These are phyloP conservation scores for Tolmerus cingulatus DNA, from an alignment of 2,888 invertebrate species.

Conservation along the genomic window DNA sequence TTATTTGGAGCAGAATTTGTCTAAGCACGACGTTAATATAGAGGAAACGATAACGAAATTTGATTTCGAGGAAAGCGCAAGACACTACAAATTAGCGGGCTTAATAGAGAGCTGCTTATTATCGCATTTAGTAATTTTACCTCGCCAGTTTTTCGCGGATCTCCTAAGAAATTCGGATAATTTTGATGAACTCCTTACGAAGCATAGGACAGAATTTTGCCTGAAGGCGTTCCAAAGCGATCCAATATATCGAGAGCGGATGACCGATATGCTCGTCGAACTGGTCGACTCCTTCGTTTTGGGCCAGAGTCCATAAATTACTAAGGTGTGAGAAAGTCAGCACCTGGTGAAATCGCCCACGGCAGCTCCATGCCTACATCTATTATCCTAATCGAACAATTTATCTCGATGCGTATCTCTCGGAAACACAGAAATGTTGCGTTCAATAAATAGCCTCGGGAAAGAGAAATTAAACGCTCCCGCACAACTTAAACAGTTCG, in stretches of 20 bases:
- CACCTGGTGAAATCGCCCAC: neutral
- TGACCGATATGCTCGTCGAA: conserved; percentile 68
- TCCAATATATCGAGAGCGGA: conserved; percentile 64
- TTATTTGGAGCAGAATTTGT: conserved; percentile 64
- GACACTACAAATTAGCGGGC: conserved; percentile 66
- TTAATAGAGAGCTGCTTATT: conserved; percentile 67
- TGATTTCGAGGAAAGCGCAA: conserved; percentile 61
- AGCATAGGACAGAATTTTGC: conserved; percentile 67
- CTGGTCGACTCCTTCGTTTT: conserved; percentile 64
- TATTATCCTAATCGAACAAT: neutral
- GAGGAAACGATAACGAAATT: conserved; percentile 62
- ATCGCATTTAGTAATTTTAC: conserved; percentile 67
- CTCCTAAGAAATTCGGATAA: conserved; percentile 65
- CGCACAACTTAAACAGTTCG: neutral
- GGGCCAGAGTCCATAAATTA: conserved; percentile 2
- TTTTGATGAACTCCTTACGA: conserved; percentile 65
- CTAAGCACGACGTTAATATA: conserved; percentile 60
- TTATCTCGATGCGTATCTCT: neutral
- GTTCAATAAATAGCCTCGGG: neutral
- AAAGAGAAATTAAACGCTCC: neutral
- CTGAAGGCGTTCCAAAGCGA: conserved; percentile 66
- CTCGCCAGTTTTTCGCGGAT: conserved; percentile 64
- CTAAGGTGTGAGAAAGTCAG: conserved; percentile 34
- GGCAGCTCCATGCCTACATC: neutral
- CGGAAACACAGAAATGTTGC: neutral